Evolutionary conservation across 1,140 invertebrate genomes (phyloP).

Genomic region (Bemisia tabaci): DNA sequence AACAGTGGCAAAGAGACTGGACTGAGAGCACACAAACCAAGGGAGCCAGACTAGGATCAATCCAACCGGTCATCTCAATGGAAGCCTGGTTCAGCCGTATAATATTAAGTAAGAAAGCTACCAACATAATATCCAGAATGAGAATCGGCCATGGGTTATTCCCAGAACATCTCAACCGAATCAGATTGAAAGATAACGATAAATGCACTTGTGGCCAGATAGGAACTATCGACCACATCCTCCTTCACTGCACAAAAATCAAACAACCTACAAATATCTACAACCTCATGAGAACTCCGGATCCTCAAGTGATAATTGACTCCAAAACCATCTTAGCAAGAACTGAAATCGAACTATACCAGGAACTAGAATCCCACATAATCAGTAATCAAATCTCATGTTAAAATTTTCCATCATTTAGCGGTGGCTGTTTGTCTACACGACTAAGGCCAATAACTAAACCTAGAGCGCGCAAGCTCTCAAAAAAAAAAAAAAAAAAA

Average conservation of each 20-base stretch:
- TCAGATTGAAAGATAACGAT: background rate
- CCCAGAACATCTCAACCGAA: background rate
- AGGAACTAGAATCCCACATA: background rate
- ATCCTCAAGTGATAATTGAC: background rate
- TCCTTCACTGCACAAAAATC: background rate
- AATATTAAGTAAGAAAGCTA: background rate
- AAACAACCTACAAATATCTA: background rate
- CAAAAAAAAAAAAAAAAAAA: slow-evolving; percentile 1
- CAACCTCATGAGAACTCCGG: background rate
- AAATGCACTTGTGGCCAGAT: background rate
- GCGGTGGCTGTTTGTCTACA: background rate
- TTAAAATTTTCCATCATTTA: background rate
- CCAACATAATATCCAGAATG: background rate
- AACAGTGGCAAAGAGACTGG: background rate
- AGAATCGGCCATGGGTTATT: background rate
- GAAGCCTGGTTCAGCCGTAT: background rate
- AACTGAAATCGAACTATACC: background rate
- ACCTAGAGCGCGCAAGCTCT: too few relatives aligned
- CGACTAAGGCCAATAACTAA: background rate
- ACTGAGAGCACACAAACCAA: background rate
- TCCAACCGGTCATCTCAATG: background rate
- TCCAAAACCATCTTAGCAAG: background rate
- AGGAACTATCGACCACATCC: background rate
- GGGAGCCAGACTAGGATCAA: background rate
- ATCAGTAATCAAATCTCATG: background rate